Evolutionary conservation across 2,888 invertebrate genomes (phyloP).

Genomic region (Phorcus lineatus): DNA sequence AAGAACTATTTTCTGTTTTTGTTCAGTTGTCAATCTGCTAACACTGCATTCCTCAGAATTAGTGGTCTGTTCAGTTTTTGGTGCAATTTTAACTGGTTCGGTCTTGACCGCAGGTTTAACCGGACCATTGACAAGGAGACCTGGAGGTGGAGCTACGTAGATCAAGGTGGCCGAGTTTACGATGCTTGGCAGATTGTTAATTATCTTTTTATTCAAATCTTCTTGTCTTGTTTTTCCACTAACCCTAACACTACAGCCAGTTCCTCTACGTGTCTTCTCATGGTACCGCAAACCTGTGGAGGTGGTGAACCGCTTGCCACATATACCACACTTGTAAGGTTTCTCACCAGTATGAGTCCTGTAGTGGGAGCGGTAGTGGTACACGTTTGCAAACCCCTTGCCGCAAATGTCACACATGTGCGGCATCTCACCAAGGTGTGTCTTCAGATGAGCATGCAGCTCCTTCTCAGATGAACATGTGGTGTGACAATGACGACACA

Average conservation of each 20-base stretch:
- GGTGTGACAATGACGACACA: not conserved
- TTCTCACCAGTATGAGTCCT: conserved; percentile 17
- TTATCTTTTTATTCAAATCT: not conserved
- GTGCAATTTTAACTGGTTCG: not conserved
- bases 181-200: not conserved
- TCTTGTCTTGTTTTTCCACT: not conserved
- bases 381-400: conserved; percentile 1
- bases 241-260: not conserved
- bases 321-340: conserved; percentile 14
- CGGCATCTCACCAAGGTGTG: not conserved
- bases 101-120: not conserved
- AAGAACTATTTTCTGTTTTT: not conserved
- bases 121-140: not conserved
- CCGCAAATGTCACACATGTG: conserved; percentile 9
- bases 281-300: not conserved
- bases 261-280: not conserved
- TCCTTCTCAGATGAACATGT: not conserved
- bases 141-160: not conserved
- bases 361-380: not conserved
- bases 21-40: not conserved
- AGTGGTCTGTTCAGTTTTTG: not conserved
- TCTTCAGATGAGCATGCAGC: not conserved
- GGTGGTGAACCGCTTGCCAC: conserved; percentile 15
- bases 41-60: not conserved
- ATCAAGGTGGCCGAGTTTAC: not conserved